A percentile compares a stretch with the other conserved stretches of the same genome.
phyloP scores from a whole-genome alignment of 1,140 invertebrate species.

The Lepidurus couesii region DNA sequence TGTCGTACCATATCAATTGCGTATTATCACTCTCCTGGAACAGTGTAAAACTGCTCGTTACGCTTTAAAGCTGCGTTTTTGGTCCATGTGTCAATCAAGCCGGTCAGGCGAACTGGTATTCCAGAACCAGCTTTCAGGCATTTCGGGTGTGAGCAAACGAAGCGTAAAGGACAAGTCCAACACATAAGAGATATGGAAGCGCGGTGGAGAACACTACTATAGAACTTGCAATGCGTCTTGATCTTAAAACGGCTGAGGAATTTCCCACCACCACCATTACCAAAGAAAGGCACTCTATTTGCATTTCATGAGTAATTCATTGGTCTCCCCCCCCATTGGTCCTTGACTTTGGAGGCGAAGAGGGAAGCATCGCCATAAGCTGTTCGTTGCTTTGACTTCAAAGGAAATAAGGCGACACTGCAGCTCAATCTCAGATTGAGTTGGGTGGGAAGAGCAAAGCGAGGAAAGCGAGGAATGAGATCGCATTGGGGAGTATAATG shows the following conservation, averaged over 20 bases:
- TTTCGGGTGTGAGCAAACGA: too few species aligned
- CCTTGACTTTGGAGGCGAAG: neutral
- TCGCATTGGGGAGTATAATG: neutral
- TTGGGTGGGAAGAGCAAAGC: neutral
- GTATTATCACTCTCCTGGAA: too few species aligned
- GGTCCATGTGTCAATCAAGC: too few species aligned
- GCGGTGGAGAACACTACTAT: neutral
- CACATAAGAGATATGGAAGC: neutral
- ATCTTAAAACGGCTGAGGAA: neutral
- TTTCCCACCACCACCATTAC: neutral
- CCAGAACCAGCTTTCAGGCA: too few species aligned
- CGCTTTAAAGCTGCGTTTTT: too few species aligned
- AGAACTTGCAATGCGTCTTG: neutral
- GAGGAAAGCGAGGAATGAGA: neutral
- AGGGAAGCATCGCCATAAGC: neutral
- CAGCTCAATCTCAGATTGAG: neutral
- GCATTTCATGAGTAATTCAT: conserved; percentile 22
- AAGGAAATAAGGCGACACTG: conserved; percentile 4
- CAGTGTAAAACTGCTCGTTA: too few species aligned
- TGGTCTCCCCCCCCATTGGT: neutral
- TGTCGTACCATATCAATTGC: too few species aligned
- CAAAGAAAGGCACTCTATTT: neutral
- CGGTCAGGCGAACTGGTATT: too few species aligned
- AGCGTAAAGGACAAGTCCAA: too few species aligned
- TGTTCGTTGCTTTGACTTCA: neutral